These are phyloP conservation scores for Hemibagrus wyckioides DNA, from an alignment of 2,113 vertebrate species.

Conservation along the genomic window DNA sequence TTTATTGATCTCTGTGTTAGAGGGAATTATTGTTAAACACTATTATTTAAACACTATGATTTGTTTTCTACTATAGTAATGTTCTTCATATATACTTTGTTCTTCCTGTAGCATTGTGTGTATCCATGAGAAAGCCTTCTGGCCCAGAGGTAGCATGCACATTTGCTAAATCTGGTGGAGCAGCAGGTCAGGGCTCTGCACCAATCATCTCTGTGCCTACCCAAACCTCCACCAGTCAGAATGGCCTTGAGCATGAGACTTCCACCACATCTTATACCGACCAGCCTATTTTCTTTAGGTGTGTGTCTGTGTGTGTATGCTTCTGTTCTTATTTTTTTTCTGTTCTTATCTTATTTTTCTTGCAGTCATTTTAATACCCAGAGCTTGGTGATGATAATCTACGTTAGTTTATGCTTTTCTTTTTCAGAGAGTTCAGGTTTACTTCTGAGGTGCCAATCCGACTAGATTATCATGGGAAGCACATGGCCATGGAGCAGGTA, in stretches of 20 bases:
- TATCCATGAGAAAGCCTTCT: constrained; percentile 72
- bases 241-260: constrained; percentile 69
- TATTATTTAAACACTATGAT: background rate
- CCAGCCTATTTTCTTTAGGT: constrained; percentile 95
- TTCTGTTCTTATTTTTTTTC: background rate
- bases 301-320: background rate
- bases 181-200: constrained; percentile 77
- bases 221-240: constrained; percentile 77
- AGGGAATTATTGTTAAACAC: too few relatives aligned
- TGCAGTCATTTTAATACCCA: background rate
- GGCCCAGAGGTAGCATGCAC: constrained; percentile 86
- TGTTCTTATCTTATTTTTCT: background rate
- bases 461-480: constrained; percentile 96
- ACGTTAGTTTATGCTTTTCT: constrained; percentile 32
- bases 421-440: constrained; percentile 91
- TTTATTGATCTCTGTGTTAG: background rate
- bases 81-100: background rate
- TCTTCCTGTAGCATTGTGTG: constrained; percentile 59
- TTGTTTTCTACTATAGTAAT: background rate
- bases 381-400: background rate
- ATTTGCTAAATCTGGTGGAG: constrained; percentile 81
- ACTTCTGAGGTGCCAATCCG: constrained; percentile 96
- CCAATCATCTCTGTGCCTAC: constrained; percentile 88
- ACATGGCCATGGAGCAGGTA: constrained; percentile 81
- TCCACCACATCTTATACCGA: constrained; percentile 75